Evolutionary conservation across 2,113 vertebrate genomes (phyloP).

Genomic region (Melospiza georgiana): DNA sequence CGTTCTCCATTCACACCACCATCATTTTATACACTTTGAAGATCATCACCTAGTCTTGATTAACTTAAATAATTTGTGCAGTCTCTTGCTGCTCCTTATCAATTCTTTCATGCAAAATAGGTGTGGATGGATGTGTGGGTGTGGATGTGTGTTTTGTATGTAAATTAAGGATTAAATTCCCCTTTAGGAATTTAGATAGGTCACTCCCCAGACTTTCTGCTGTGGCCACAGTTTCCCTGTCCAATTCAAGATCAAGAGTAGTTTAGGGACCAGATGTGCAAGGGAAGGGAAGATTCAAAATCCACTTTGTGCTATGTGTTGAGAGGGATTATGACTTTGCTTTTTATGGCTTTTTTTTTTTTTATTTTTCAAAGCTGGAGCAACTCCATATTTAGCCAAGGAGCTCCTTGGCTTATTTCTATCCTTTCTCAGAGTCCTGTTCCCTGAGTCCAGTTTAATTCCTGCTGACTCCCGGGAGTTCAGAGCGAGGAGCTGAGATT

Average conservation of each 20-base stretch:
- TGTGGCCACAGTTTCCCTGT: neutral
- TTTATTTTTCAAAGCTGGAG: neutral
- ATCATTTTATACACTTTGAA: neutral
- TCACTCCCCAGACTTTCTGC: neutral
- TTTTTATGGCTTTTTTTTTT: neutral
- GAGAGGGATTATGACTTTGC: neutral
- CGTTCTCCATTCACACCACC: neutral
- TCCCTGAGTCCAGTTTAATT: neutral
- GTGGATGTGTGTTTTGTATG: neutral
- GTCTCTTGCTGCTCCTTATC: neutral
- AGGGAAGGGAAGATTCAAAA: neutral
- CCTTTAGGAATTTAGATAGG: neutral
- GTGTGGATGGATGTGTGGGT: neutral
- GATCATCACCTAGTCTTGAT: neutral
- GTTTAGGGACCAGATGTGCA: neutral
- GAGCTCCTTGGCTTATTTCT: neutral
- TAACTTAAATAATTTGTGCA: neutral
- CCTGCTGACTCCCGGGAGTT: accelerated
- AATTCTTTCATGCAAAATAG: neutral
- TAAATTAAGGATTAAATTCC: neutral
- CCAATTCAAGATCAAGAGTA: neutral
- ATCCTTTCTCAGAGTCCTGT: neutral
- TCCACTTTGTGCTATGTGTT: neutral
- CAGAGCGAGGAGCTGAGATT: neutral
- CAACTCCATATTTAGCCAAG: neutral